Percentiles rank a stretch among this genome's conserved stretches.
Conservation (phyloP, 2,113 vertebrate genomes). For the Jaculus jaculus region DNA sequence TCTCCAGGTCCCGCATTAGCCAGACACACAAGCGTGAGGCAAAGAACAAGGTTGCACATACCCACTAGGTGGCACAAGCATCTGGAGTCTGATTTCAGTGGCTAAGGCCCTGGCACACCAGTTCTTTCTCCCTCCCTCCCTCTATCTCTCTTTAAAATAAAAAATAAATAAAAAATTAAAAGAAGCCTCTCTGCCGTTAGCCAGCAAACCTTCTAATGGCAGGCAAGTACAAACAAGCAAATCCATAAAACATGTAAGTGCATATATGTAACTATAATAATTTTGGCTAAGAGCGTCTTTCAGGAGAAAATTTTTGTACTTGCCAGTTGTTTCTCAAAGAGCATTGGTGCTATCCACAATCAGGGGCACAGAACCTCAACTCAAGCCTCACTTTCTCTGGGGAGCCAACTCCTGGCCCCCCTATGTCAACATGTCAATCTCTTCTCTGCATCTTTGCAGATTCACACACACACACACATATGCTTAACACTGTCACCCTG, state of each 20-base stretch:
- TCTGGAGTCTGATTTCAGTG: too few species aligned
- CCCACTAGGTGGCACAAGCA: too few species aligned
- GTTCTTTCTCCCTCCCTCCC: too few species aligned
- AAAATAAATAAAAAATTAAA: too few species aligned
- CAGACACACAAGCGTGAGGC: too few species aligned
- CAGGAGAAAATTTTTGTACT: not conserved
- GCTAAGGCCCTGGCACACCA: too few species aligned
- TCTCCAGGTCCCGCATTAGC: too few species aligned
- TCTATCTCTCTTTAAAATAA: too few species aligned
- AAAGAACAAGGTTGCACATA: too few species aligned
- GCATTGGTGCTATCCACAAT: too few species aligned
- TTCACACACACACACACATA: fast-evolving
- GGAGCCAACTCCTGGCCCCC: not conserved
- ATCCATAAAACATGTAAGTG: not conserved
- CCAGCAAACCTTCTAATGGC: not conserved
- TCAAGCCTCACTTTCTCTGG: not conserved
- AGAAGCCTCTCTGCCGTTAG: not conserved
- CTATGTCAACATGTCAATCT: not conserved
- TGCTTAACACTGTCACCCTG: not conserved
- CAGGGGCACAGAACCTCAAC: too few species aligned
- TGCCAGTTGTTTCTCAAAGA: not conserved
- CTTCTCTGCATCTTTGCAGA: not conserved
- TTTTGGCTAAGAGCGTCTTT: not conserved
- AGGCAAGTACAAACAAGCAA: too few species aligned
- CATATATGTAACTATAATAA: not conserved